Evolutionary conservation across 2,113 vertebrate genomes (phyloP), one percentile per base, ranked within the genome.

Genomic region (Xiphorhynchus elegans): DNA sequence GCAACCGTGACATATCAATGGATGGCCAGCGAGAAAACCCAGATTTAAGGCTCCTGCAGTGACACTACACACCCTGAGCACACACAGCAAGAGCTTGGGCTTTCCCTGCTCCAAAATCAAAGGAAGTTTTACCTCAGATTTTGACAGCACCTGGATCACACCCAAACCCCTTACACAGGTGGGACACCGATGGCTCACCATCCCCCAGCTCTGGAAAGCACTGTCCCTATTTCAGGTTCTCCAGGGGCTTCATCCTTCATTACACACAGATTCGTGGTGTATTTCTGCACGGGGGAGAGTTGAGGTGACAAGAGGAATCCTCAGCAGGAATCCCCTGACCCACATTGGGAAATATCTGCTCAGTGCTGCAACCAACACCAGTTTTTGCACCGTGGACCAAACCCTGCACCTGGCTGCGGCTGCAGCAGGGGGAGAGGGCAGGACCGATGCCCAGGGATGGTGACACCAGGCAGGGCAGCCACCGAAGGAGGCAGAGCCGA

Each of bases 11-110:
- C 44, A n/a, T 13, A 42, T 9, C 80, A 28, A 42, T 25, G 13
- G 55, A 28, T 86, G 64, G 59, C 52, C 68, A 49, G 8, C 26
- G 69, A 80, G 76, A 77, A 94, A 92, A 86, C 4, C 17, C 60
- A 60, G 80, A 84, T 92, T 84, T 75, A 84, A 87, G 53, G 49
- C 77, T 83, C 76, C 85, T 42, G 86, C 73, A 81, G 90, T 37
- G 92, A 92, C 59, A 37, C 6, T 14, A 68, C 56, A 62, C 26
- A 5, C 68, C 53, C 88, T 28, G 59, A 73, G 50, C 49, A 60
- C 47, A 28, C 6, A n/a, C 17, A 58, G 42, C 35, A 15, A 20
- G 64, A 69, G 23, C n/a, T 11, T 1, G 58, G 47, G 70, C 64
- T 96, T 84, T 24, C 76, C 83, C 85, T 50, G 73, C 52, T 68